These are phyloP conservation scores for Pheosia tremula DNA, from an alignment of 2,888 invertebrate genomes.

Conservation along the genomic window DNA sequence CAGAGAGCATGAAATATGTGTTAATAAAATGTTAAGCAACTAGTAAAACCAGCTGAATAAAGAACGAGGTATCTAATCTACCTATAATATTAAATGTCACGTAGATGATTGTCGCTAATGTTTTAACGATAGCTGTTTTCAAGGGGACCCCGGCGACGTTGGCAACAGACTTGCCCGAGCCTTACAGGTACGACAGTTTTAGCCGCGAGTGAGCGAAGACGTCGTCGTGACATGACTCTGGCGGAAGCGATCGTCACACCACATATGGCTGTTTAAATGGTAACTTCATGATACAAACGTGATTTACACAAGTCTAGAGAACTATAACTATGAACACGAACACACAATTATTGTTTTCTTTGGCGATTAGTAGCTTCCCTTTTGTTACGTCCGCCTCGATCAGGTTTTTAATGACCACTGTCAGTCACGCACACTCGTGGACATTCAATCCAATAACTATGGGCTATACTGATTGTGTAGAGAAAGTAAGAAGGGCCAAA, in stretches of 20 bases:
- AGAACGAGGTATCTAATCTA: conserved; percentile 32
- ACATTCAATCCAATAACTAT: background rate
- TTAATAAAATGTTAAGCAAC: conserved; percentile 53
- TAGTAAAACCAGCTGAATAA: conserved; percentile 49
- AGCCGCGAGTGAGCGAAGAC: conserved; percentile 3
- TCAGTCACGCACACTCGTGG: conserved; percentile 6
- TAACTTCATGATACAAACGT: conserved; percentile 30
- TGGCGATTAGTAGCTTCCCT: conserved; percentile 25
- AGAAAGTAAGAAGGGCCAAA: background rate
- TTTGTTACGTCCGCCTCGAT: conserved; percentile 19
- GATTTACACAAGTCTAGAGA: conserved; percentile 29
- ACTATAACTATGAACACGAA: conserved; percentile 18
- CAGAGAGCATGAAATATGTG: conserved; percentile 35
- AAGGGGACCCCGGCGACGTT: conserved; percentile 6
- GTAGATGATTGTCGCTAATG: conserved; percentile 25
- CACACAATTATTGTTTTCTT: conserved; percentile 24
- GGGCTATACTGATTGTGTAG: background rate
- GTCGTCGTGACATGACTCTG: conserved; percentile 20
- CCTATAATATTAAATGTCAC: conserved; percentile 42
- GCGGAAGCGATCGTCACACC: conserved; percentile 21
- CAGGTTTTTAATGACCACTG: conserved; percentile 15
- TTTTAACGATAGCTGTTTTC: conserved; percentile 15
- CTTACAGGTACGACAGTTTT: background rate
- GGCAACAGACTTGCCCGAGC: background rate
- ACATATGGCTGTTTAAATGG: conserved; percentile 16